These are phyloP conservation scores for Dasysyrphus albostriatus DNA, from an alignment of 2,888 invertebrate species.

Conservation along the genomic window DNA sequence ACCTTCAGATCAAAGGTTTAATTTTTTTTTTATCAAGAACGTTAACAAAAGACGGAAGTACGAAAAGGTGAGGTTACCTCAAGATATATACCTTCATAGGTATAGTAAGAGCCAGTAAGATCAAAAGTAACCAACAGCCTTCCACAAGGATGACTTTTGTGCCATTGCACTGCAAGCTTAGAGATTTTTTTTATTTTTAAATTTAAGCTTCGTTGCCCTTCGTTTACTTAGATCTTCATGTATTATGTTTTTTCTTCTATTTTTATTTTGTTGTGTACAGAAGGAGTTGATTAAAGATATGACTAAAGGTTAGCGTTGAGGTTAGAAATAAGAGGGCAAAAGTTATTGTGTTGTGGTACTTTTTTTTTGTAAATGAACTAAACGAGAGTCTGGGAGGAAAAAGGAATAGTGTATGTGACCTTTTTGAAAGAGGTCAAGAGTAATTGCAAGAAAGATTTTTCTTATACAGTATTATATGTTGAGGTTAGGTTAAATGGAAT, in stretches of 20 bases:
- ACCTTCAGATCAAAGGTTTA: slow-evolving; percentile 74
- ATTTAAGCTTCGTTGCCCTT: slow-evolving; percentile 61
- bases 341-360: slow-evolving; percentile 11
- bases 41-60: slow-evolving; percentile 49
- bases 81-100: background rate
- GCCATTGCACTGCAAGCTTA: slow-evolving; percentile 66
- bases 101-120: slow-evolving; percentile 52
- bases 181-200: slow-evolving; percentile 33
- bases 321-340: slow-evolving; percentile 17
- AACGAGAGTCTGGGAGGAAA: background rate
- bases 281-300: slow-evolving; percentile 62
- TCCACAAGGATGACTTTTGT: slow-evolving; percentile 70
- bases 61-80: slow-evolving; percentile 3
- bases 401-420: slow-evolving; percentile 18
- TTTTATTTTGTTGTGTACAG: slow-evolving; percentile 1
- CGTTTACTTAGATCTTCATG: slow-evolving; percentile 69
- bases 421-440: slow-evolving; percentile 44
- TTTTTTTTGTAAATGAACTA: background rate
- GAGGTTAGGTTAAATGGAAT: slow-evolving; percentile 8
- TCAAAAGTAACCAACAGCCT: slow-evolving; percentile 74
- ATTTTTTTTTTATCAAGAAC: slow-evolving; percentile 50
- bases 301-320: slow-evolving; percentile 49
- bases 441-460: slow-evolving; percentile 19
- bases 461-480: slow-evolving; percentile 1
- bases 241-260: slow-evolving; percentile 19